Base-by-base conservation (phyloP, 2,888 invertebrate species). In the Tenodera sinensis region DNA sequence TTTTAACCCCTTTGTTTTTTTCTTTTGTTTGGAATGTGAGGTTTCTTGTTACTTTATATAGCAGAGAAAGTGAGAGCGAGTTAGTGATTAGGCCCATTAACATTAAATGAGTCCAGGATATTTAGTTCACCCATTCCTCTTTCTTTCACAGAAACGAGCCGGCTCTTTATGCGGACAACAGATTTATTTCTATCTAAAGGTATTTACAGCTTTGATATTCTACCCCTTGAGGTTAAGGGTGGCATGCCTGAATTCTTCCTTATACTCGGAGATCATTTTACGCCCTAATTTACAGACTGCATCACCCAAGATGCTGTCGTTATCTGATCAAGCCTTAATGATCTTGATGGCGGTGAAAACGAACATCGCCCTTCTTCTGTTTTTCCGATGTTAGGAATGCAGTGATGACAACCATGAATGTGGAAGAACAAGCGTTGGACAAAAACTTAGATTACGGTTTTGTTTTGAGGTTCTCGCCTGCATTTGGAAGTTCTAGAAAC, bases 51-150 rank as follows among this genome's bases (percentile, higher is more conserved):
- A 71, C 54, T 71, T 71, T 85, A 71, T 86, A 81, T 86, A 86
- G 28, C 15, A 27, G 81, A 86, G 84, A 27, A 47, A 85, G 85
- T 28, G 54, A 85, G n/a, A 12, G 28, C 3, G 47, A 42, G 47
- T 34, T 42, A 28, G 47, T 47, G 85, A 85, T 85, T 85, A 85
- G 85, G 85, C 28, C 85, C 85, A 85, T 85, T 85, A 85, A 54
- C n/a, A 85, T 27, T 85, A 85, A 85, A 85, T 47, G 85, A 54
- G 42, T 47, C 54, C 54, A 71, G 42, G 47, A 27, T 42, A 47
- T 47, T 85, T 47, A 27, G 42, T 20, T 20, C n/a, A 15, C n/a
- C 42, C 54, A n/a, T 42, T 42, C 34, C 84, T 71, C 54, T 71
- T 71, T 71, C 54, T 71, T 71, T 71, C 25, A 71, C 54, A 71